These are phyloP conservation scores for Ceratina australensis DNA, from an alignment of 1,140 invertebrate genomes.

Conservation along the genomic window DNA sequence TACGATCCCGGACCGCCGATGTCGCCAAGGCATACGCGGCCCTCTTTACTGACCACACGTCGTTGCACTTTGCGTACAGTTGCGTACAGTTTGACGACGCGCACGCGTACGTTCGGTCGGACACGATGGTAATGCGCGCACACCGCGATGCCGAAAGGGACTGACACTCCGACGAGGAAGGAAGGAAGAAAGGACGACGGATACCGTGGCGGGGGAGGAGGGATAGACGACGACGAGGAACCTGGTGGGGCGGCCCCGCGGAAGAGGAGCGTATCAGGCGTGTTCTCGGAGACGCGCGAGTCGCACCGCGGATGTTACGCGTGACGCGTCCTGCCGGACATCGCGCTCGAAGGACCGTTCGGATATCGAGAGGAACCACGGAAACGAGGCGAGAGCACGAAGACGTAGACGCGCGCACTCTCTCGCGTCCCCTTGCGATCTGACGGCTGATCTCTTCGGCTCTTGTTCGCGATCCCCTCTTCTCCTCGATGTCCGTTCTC, in stretches of 20 bases:
- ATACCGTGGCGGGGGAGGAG: neutral
- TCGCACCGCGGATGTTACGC: neutral
- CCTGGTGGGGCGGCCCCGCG: neutral
- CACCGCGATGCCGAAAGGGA: slow-evolving; percentile 26
- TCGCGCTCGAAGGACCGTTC: neutral
- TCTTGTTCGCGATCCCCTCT: slow-evolving; percentile 50
- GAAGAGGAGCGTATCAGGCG: neutral
- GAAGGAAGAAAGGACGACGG: slow-evolving; percentile 5
- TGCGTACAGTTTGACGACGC: neutral
- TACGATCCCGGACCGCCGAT: neutral
- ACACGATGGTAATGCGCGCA: slow-evolving; percentile 4
- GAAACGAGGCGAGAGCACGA: neutral
- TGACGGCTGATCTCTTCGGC: slow-evolving; percentile 50
- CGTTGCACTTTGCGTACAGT: neutral
- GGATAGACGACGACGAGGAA: neutral
- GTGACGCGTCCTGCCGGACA: neutral
- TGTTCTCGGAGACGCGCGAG: neutral
- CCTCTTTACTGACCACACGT: neutral
- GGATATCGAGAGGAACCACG: neutral
- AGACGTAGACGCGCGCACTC: slow-evolving; percentile 65
- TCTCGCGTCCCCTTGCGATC: slow-evolving; percentile 70
- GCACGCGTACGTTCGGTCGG: slow-evolving; percentile 1
- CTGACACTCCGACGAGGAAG: slow-evolving; percentile 4
- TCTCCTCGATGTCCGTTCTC: slow-evolving; percentile 33
- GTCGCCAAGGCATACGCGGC: neutral